phyloP scores from a whole-genome alignment of 2,113 vertebrate species.

The Apistogramma diplotaenia region DNA sequence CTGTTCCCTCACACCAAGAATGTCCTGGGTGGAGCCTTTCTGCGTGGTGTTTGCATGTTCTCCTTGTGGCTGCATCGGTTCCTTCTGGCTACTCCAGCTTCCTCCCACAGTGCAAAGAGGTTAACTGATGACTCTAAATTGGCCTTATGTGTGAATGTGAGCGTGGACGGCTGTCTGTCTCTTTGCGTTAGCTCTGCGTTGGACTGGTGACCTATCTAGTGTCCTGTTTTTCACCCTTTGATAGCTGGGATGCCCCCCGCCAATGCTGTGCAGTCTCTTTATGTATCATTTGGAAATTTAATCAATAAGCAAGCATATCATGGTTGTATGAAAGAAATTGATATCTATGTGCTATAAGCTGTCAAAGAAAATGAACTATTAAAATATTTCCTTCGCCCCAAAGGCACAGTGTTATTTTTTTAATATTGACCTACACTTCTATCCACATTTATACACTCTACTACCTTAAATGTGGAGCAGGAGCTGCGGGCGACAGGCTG shows the following conservation, averaged over 20 bases:
- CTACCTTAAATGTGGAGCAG: constrained; percentile 43
- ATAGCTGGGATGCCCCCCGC: no score
- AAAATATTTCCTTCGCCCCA: constrained; percentile 40
- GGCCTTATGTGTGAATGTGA: not conserved
- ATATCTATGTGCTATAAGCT: constrained; percentile 1
- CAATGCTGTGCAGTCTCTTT: not conserved
- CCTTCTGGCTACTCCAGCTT: not conserved
- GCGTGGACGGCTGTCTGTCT: not conserved
- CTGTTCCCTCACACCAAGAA: not conserved
- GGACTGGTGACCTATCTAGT: not conserved
- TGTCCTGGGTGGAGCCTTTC: not conserved
- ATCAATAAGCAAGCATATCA: no score
- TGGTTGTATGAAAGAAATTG: constrained; percentile 1
- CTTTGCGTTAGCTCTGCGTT: not conserved
- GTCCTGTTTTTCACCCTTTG: not conserved
- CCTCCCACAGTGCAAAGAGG: not conserved
- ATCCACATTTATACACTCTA: constrained; percentile 44
- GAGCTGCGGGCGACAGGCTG: constrained; percentile 38
- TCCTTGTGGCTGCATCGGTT: not conserved
- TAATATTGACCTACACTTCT: constrained; percentile 61
- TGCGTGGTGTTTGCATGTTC: not conserved
- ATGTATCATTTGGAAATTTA: not conserved
- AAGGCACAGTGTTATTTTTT: constrained; percentile 40
- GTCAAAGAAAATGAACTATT: constrained; percentile 41
- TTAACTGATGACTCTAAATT: not conserved